Evolutionary conservation across 1,140 invertebrate genomes (phyloP), one percentile per base, ranked within the genome.

Genomic region (Lepidurus apus): DNA sequence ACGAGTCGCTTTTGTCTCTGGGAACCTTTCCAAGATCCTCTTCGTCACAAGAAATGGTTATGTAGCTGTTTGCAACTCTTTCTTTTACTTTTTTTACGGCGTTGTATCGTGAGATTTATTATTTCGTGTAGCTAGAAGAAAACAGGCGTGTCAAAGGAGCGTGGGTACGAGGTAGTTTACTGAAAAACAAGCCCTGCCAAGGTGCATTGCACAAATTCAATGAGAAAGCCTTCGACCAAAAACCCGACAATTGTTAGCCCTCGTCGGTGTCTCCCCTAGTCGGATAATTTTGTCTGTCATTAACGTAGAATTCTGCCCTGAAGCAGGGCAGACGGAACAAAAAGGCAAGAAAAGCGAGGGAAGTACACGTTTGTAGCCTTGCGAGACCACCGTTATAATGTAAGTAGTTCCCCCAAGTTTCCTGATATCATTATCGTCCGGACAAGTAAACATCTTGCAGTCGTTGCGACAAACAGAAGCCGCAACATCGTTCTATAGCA

Each of bases 371-470:
- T 65, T 65, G 26, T 21, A 65, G 53, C 13, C 53, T 65, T 13
- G 53, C 53, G 21, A 65, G 53, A 65, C 53, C 17, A 65, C 53
- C 53, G 53, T 65, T 65, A 65, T 65, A 65, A 65, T 65, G 53
- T 65, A 65, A 65, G 53, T 65, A 65, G 21, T 13, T 13, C 53
- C 21, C 21, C 17, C 17, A n/a, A 65, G 53, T 65, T 65, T 17
- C 53, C 8, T 65, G 53, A 65, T 65, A 65, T 47, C 45, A 47
- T 65, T 65, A 65, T 65, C 21, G 53, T 65, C 53, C 9, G 17
- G n/a, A 65, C 53, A 65, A 65, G 53, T 65, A 65, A 65, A 65
- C 53, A 65, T 65, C 53, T 34, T 65, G 53, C 53, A 65, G 53
- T 65, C 8, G 53, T 34, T 34, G 53, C 13, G n/a, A 65, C 17